Evolutionary conservation across 2,888 invertebrate genomes (phyloP).

Genomic region (Microplitis manilae): DNA sequence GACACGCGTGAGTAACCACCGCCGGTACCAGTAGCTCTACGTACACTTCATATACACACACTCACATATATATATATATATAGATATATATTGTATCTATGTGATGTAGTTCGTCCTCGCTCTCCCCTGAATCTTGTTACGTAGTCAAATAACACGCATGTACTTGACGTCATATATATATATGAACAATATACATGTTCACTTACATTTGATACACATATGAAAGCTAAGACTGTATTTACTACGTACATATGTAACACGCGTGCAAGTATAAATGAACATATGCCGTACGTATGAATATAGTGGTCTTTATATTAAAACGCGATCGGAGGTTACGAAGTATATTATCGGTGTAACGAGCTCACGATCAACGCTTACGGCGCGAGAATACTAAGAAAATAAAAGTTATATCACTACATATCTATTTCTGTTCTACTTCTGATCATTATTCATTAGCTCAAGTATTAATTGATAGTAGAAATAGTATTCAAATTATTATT

Average conservation of each 20-base stretch:
- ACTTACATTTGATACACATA: background rate
- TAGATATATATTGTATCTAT: background rate
- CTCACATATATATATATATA: background rate
- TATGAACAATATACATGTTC: background rate
- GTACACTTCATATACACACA: background rate
- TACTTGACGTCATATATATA: background rate
- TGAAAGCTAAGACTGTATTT: background rate
- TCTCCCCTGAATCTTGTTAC: conserved; percentile 15
- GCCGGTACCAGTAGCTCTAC: conserved; percentile 7
- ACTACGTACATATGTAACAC: background rate
- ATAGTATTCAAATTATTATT: background rate
- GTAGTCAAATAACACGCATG: conserved; percentile 14
- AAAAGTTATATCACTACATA: background rate
- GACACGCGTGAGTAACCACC: conserved; percentile 37
- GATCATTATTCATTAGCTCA: background rate
- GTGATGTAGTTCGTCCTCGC: conserved; percentile 3
- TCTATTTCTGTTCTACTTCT: background rate
- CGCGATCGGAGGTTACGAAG: conserved; percentile 38
- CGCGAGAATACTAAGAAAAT: conserved; percentile 5
- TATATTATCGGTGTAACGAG: conserved; percentile 45
- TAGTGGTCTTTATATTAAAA: conserved; percentile 19
- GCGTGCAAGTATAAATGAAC: conserved; percentile 21
- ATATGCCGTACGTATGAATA: conserved; percentile 27
- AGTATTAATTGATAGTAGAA: background rate
- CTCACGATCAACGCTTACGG: conserved; percentile 54